Evolutionary conservation across 2,113 vertebrate species (phyloP).

Genomic region (Balaenoptera acutorostrata): DNA sequence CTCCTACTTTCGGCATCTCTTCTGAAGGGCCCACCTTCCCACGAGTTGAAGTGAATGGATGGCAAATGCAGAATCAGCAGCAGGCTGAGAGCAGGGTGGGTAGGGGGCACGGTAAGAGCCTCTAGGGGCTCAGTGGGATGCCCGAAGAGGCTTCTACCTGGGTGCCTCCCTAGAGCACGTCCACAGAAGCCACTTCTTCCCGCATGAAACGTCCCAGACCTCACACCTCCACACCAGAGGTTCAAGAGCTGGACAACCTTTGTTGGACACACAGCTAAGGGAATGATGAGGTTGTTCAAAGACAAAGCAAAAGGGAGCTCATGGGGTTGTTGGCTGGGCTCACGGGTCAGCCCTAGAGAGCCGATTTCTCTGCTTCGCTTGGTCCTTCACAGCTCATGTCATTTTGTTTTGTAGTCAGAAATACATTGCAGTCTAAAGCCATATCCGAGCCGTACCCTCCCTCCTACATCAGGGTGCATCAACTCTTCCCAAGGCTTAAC

Average conservation of each 20-base stretch:
- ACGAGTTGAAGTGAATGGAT: background rate
- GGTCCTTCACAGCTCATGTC: background rate
- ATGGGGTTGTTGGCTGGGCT: no score
- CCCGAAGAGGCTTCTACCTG: background rate
- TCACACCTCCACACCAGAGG: background rate
- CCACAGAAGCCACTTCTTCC: background rate
- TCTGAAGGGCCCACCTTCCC: no score
- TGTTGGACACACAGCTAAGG: background rate
- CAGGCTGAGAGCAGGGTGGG: background rate
- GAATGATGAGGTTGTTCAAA: background rate
- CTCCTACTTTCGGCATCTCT: background rate
- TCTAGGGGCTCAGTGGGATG: fast-evolving
- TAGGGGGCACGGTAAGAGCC: fast-evolving
- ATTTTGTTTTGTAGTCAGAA: background rate
- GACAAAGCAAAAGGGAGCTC: background rate
- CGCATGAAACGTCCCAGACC: background rate
- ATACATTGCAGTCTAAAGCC: background rate
- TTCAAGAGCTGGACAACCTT: background rate
- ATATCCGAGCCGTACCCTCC: background rate
- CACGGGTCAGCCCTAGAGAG: background rate
- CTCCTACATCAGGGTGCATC: background rate
- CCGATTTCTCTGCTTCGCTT: background rate
- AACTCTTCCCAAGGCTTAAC: background rate
- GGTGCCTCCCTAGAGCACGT: fast-evolving
- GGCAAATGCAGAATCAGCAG: background rate